These are phyloP conservation scores for Chironomus riparius DNA, from an alignment of 2,888 invertebrate species.

Conservation along the genomic window DNA sequence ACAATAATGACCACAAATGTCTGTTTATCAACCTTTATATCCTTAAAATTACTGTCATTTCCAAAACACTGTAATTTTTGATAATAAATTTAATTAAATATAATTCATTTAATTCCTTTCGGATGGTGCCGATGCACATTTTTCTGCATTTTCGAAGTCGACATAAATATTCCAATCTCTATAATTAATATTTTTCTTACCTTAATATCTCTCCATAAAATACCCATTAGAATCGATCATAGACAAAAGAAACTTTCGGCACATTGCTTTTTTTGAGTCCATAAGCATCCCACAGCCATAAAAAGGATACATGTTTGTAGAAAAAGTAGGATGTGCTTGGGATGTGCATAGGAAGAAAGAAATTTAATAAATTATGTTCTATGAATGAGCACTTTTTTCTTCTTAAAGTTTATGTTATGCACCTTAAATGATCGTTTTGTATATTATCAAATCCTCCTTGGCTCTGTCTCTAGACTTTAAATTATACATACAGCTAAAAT, in stretches of 20 bases:
- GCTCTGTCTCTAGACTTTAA: neutral
- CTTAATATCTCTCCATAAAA: neutral
- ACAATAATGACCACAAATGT: too few species aligned
- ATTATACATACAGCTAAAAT: constrained; percentile 22
- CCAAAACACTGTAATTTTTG: neutral
- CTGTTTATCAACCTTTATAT: too few species aligned
- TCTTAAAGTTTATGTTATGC: neutral
- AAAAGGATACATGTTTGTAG: neutral
- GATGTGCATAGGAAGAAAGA: neutral
- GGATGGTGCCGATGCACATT: too few species aligned
- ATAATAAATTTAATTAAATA: constrained; percentile 20
- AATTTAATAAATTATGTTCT: constrained; percentile 23
- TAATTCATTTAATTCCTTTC: neutral
- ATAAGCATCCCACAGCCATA: neutral
- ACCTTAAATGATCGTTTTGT: constrained; percentile 25
- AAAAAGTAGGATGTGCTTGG: neutral
- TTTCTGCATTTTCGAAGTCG: neutral
- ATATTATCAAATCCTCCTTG: neutral
- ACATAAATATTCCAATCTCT: constrained; percentile 3
- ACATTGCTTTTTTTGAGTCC: neutral
- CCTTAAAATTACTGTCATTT: too few species aligned
- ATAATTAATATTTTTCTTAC: constrained; percentile 21
- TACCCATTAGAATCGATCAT: neutral
- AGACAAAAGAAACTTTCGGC: constrained; percentile 2
- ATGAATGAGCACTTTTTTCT: constrained; percentile 25